Evolutionary conservation across 2,888 invertebrate genomes (phyloP), one percentile per base, ranked within the genome.

Genomic region (Andrena camellia): DNA sequence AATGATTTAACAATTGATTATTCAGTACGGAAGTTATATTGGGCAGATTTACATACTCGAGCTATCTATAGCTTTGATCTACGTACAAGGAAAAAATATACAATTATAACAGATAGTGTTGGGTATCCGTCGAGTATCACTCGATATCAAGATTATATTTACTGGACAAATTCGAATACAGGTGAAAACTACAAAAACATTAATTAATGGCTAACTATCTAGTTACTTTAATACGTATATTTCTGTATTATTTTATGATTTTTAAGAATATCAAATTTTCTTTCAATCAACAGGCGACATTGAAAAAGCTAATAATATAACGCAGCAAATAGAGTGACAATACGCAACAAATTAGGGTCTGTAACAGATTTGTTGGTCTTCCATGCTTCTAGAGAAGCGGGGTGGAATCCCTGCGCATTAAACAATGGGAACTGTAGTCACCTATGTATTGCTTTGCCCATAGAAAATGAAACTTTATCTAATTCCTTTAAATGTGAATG

Each of bases 101-200:
- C 95, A 3, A 93, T 97, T 69, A 94, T 97, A 63, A 95, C 96
- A 48, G 95, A 96, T 20, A 95, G 96, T 86, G 95, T 97, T n/a
- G 96, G 96, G 6, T 95, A 95, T 81, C 98, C 98, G 0, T 96
- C 96, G 87, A 97, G 97, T 0, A 95, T 99, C 64, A 96, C 98
- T 0, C 94, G 98, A 64, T 97, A 97, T 92, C 96, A 96, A 84
- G 96, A 98, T 90, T 96, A 95, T 90, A 96, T 99, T 71, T 99
- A 97, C 94, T 99, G 99, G 99, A 97, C 97, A 8, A 99, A 99
- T 93, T 97, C 97, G 97, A 97, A 97, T 90, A 97, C 97, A 1
- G 83, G 81, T 78, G 48, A 42, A 17, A 63, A 54, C 23, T 31
- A 57, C 62, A 8, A 13, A 35, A 35, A 26, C 20, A 35, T 69